Evolutionary conservation across 23 tunicate species (phyloP), one percentile per base, ranked within the genome.

Genomic region (Corella eumyota): DNA sequence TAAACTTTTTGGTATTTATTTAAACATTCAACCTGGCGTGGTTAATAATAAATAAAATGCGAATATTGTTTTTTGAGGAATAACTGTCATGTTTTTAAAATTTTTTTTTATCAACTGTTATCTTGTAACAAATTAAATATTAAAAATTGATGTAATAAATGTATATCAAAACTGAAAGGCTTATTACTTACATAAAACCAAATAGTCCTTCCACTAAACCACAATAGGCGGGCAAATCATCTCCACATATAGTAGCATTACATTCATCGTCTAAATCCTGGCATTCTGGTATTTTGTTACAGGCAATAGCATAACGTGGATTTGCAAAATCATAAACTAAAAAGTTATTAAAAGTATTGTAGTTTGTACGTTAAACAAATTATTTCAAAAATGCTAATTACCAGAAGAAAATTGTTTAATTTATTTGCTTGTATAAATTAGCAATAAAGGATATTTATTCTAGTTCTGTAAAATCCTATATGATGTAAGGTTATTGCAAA

Each of bases 201-300:
- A 4, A 1, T 55, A 7, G 6, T 36, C 71, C 71, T 17, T 58
- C 6, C 4, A 63, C 72, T 4, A 36, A 67, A 20, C 60, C 27
- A 61, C 85, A 77, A 34, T 68, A 77, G 30, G n/a, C 51, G 1
- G 85, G 85, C 32, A 48, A 25, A 3, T 45, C 36, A 4, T 35
- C 53, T 15, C 61, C 71, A 54, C 92, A 82, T 24, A 65, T 32
- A 4, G 67, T 32, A 1, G 71, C 50, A 37, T 72, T 52, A 27
- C 90, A 81, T 66, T 81, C 90, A 46, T 81, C 90, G 29, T 81
- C 90, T 32, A 73, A 30, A 58, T 72, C 73, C 30, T 36, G 74
- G 66, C 90, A 81, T 28, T 40, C 37, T 21, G 90, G 67, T 0
- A 81, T 37, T 13, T 56, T 55, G 46, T 81, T 79, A 37, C 90